A percentile compares a stretch with the other conserved stretches of the same genome.
phyloP scores from a whole-genome alignment of 2,797 vertebrate genomes.

The Borostomias antarcticus region DNA sequence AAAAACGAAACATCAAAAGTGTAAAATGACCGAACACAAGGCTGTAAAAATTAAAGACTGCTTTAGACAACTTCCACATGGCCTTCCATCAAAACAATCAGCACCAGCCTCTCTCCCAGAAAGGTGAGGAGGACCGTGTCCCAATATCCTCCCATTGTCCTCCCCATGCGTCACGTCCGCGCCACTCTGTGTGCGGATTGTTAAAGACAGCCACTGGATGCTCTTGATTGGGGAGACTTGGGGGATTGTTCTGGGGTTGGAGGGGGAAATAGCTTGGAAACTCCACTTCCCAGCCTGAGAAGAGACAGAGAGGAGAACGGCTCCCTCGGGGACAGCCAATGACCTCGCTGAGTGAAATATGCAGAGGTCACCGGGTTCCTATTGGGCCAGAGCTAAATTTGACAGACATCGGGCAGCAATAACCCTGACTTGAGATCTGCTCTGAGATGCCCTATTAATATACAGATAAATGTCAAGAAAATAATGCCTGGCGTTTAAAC shows the following conservation, averaged over 20 bases:
- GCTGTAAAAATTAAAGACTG: neutral
- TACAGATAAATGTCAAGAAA: slow-evolving; percentile 66
- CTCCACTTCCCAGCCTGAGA: slow-evolving; percentile 93
- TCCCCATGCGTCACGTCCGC: slow-evolving; percentile 88
- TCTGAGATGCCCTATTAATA: slow-evolving; percentile 57
- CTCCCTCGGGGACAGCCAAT: slow-evolving; percentile 84
- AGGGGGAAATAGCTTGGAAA: slow-evolving; percentile 91
- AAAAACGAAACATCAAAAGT: neutral
- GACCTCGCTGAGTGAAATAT: slow-evolving; percentile 93
- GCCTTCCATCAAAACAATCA: slow-evolving; percentile 9
- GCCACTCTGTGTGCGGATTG: slow-evolving; percentile 73
- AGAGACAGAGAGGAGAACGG: slow-evolving; percentile 90
- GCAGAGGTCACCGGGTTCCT: slow-evolving; percentile 90
- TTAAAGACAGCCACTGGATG: slow-evolving; percentile 68
- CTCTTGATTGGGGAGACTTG: slow-evolving; percentile 85
- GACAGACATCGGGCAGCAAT: slow-evolving; percentile 70
- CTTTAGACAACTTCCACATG: neutral
- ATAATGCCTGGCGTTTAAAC: slow-evolving; percentile 49
- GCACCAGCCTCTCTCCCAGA: slow-evolving; percentile 63
- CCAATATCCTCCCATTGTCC: slow-evolving; percentile 99
- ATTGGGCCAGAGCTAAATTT: slow-evolving; percentile 74
- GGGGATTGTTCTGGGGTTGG: slow-evolving; percentile 75
- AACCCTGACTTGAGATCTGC: slow-evolving; percentile 68
- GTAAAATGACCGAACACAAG: no score
- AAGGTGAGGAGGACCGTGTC: slow-evolving; percentile 79